Evolutionary conservation across 2,888 invertebrate species (phyloP), one percentile per base, ranked within the genome.

Genomic region (Drosophila putrida): DNA sequence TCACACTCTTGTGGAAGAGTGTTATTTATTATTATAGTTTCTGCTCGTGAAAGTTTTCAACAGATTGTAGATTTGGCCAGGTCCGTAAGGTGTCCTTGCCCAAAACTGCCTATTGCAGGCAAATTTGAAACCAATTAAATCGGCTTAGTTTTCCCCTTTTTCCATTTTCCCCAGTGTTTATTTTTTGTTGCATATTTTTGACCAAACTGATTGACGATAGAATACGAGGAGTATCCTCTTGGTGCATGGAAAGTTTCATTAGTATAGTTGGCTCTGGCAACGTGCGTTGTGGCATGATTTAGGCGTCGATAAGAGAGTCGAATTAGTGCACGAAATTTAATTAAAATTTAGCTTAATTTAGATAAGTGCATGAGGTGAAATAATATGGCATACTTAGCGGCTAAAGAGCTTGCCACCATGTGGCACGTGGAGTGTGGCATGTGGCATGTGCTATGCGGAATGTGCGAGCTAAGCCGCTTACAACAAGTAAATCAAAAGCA

Each of bases 301-400:
- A 2, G 15, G 36, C 20, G 35, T 28, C 58, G 62, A 58, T 73
- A 59, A 72, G 57, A 61, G 67, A 61, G 67, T 64, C 36, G 33
- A 70, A 70, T 62, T 64, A 81, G 75, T 70, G 67, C 74, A 69
- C 55, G 59, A 76, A 76, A 71, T 82, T 82, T 83, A 80, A 84
- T 84, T 79, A 82, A 82, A 70, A 71, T 65, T 78, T 59, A 77
- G 67, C 67, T 70, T 68, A 67, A 82, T 84, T 82, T 68, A 75
- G 74, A 68, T 84, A 74, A 78, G 62, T 63, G 53, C 60, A 62
- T 46, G 68, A 61, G 61, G 54, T 66, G 60, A 72, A 79, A 75
- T 70, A 63, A 72, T 68, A 50, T 44, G 13, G 36, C 46, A 44
- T 39, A 46, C 62, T 75, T 67, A 8, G 10, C 9, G 59, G 27